Evolutionary conservation across 2,797 vertebrate species (phyloP), one percentile per base, ranked within the genome.

Genomic region (Parauchenoglanis ngamensis): DNA sequence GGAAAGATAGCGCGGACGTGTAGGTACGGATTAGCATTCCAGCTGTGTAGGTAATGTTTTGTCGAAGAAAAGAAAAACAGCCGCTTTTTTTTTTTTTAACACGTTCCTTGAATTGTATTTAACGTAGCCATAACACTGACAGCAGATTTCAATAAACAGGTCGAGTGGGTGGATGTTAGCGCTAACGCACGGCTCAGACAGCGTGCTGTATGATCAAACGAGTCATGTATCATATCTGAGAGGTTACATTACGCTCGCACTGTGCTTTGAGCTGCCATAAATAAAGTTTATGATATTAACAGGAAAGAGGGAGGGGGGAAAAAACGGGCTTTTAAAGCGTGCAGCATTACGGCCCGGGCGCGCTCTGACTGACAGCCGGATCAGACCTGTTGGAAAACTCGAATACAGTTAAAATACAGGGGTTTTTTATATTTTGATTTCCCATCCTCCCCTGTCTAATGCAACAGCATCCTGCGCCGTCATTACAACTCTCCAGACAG

Each of bases 401-500:
- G 61, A 76, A 76, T 85, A 31, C 63, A 12, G 73, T 87, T 87
- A 79, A 78, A 84, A 84, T 17, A 15, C 25, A 8, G 72, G 52
- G 35, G 17, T 59, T n/a, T 57, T 78, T 11, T 35, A 44, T n/a
- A 56, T 35, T 83, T 68, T 70, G 46, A 80, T 87, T 85, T 68
- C 67, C 83, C 44, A 21, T 35, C 70, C 35, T 87, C 68, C 84
- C 76, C 70, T 61, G 83, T 89, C 87, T 90, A 88, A 90, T 86
- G 88, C 89, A 89, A 89, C 89, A 87, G 88, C 85, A 83, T 81
- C 78, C 56, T n/a, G 78, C 57, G 23, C 78, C 57, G 10, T 85
- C 91, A 86, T 90, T 89, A 89, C 89, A 89, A 83, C 77, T 85
- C 89, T 85, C 88, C 84, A 89, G 89, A 90, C 90, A 91, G 83